Base-by-base conservation (phyloP, 2,113 vertebrate species). In the Prochilodus magdalenae region DNA sequence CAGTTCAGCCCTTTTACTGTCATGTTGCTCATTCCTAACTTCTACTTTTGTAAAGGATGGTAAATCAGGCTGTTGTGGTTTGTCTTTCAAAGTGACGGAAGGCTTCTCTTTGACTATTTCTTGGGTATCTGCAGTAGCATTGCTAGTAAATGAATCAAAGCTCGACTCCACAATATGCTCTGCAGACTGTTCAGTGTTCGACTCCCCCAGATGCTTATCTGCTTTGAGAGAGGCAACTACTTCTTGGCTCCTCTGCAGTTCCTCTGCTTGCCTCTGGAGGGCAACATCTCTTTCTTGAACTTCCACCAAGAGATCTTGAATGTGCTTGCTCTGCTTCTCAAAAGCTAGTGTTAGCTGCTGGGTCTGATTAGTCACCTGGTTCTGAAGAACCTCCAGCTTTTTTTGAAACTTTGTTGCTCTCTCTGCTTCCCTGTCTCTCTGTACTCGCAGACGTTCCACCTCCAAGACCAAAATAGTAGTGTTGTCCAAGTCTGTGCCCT, bases 251-350 rank as follows among this genome's bases (percentile, higher is more conserved):
- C 12, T 70, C 27, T 87, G 87, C 78, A 95, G 87, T 88, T 93
- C 89, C 72, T 86, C 80, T 79, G 71, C 84, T 83, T 92, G 91
- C 49, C 81, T 87, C 79, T 83, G 82, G 82, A 93, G 86, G 81
- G 88, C 36, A 2, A 67, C 75, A 24, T 95, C 95, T 80, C 92
- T 94, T 51, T 91, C 90, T 33, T 93, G 90, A 11, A 94, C 82
- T 79, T 94, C 94, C n/a, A 22, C 62, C 49, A 95, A 86, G 75
- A 95, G 91, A 47, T 89, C 89, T 47, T 87, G 86, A 49, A 95
- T 94, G 86, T 95, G 90, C 75, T 85, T 90, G 86, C 91, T 94
- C 86, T 95, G 95, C 72, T 86, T 93, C 77, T 95, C 94, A 77
- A 95, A 94, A 77, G 94, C 95, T 60, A 75, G 83, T 3, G 93